Base-by-base conservation (phyloP, 1,140 invertebrate genomes). In the Bombus cullumanus region DNA sequence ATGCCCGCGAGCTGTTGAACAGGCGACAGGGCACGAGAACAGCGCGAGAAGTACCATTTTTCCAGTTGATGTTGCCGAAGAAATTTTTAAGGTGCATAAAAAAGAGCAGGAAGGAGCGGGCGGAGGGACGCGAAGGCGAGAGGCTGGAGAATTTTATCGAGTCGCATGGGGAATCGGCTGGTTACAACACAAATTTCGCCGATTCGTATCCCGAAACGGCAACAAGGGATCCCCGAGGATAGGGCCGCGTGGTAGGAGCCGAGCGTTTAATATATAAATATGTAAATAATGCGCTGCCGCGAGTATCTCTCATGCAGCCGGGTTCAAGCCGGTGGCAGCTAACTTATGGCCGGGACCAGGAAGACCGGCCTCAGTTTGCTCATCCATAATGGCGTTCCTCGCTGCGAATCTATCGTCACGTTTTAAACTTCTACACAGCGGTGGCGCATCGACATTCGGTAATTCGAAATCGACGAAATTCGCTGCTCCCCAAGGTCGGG, bases 231-330 rank as follows among this genome's bases (percentile, higher is more conserved):
- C 91, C 83, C 89, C 88, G 83, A 64, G 88, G 81, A 81, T 87
- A 57, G 82, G 43, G 69, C 74, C 77, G 76, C 71, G 75, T 57
- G 31, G 77, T 62, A 66, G 77, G 66, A 81, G 59, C 39, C 85
- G 87, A 87, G 81, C 92, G 89, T 90, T 93, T 94, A 93, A 94
- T 93, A 92, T 91, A 94, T 94, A 94, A 94, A 94, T 94, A 94
- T 94, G 93, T 94, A 94, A 94, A 94, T 94, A 94, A 93, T 91
- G 93, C 90, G 88, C 90, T 77, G 91, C 88, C 83, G 85, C 83
- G 91, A 84, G 88, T 92, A 93, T 94, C 92, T 94, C 89, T 93
- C 93, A 92, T 93, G 90, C 91, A 85, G 88, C 88, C 83, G 86
- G 86, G 91, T 91, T 86, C 87, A 80, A 91, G 37, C 88, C 92